Evolutionary conservation across 2,113 vertebrate genomes (phyloP).

Genomic region (Butorides virescens): DNA sequence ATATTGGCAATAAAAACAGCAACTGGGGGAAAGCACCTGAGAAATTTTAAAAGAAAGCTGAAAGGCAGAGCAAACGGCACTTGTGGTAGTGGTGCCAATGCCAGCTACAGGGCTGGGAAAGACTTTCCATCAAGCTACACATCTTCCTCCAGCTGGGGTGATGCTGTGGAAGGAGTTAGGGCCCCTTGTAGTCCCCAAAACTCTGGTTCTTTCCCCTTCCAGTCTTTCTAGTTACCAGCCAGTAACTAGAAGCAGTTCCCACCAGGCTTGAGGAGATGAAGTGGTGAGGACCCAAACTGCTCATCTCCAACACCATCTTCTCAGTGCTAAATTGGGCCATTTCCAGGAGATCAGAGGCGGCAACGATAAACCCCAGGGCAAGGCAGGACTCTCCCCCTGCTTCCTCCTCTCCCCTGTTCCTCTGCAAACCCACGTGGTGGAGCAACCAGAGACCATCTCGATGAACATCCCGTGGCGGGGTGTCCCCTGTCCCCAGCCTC

Average conservation of each 20-base stretch:
- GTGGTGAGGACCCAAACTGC: too few relatives aligned
- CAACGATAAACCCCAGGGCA: not conserved
- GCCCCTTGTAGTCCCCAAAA: not conserved
- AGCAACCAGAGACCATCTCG: not conserved
- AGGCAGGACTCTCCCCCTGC: not conserved
- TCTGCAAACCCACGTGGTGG: not conserved
- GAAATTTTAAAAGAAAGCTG: not conserved
- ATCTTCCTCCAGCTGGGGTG: not conserved
- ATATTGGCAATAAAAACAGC: not conserved
- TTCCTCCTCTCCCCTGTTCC: accelerated
- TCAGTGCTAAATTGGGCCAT: accelerated
- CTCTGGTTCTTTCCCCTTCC: not conserved
- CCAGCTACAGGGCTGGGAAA: not conserved
- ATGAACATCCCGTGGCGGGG: accelerated
- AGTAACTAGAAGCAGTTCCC: accelerated
- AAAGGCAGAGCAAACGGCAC: not conserved
- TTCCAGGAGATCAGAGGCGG: not conserved
- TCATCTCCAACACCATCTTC: not conserved
- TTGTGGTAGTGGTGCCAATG: accelerated
- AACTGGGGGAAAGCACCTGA: not conserved
- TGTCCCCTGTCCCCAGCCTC: not conserved
- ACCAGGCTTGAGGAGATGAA: not conserved
- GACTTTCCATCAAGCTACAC: not conserved
- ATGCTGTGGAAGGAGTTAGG: not conserved
- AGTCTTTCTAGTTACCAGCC: accelerated